A percentile compares a stretch with the other conserved stretches of the same genome.
phyloP scores from a whole-genome alignment of 2,888 invertebrate genomes.

The Aphidoletes aphidimyza region DNA sequence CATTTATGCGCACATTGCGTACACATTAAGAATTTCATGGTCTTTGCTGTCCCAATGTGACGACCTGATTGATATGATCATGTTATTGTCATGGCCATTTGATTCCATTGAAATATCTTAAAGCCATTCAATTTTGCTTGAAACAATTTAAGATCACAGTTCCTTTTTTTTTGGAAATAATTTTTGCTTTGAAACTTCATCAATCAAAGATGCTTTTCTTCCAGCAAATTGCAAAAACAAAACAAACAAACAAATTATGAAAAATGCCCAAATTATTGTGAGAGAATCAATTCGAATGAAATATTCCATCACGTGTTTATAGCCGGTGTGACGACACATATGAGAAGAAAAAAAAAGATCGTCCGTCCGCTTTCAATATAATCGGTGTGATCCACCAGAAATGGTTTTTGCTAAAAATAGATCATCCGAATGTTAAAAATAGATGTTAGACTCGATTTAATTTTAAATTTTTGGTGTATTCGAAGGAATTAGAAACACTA shows the following conservation, averaged over 20 bases:
- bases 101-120: no score
- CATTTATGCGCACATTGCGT: no score
- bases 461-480: background rate
- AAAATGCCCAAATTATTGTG: background rate
- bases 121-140: no score
- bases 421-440: conserved; percentile 39
- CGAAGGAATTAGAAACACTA: background rate
- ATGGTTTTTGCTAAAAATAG: conserved; percentile 27
- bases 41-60: no score
- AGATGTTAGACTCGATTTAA: conserved; percentile 9
- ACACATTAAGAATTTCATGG: no score
- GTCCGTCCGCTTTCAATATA: background rate
- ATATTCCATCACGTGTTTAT: conserved; percentile 37
- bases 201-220: no score
- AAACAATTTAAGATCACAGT: no score
- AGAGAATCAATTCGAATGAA: background rate
- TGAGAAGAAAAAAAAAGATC: background rate
- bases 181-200: no score
- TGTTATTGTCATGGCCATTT: no score
- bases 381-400: conserved; percentile 1
- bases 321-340: background rate
- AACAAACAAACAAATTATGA: background rate
- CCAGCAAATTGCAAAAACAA: background rate
- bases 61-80: no score
- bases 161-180: no score